Evolutionary conservation across 2,888 invertebrate genomes (phyloP), one percentile per base, ranked within the genome.

Genomic region (Cancer borealis): DNA sequence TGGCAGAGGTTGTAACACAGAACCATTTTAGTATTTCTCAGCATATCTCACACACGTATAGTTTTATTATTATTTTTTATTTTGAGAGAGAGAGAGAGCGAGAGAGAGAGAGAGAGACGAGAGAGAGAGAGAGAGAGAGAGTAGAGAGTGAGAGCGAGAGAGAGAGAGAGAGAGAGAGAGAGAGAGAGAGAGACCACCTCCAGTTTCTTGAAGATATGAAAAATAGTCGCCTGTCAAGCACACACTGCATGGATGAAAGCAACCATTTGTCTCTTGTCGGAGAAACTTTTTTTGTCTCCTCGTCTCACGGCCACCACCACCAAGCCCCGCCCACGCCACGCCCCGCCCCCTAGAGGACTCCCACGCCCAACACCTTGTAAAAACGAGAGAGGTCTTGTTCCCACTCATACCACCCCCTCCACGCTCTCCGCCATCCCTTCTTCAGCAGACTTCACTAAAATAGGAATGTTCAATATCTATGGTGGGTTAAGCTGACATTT

Each of bases 201-300:
- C 54, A 54, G 54, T 54, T 17, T 73, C 73, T 73, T 73, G 79
- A 79, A 79, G 79, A 79, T 79, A 79, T 26, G 79, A 79, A 79
- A 79, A 79, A 79, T 30, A 79, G 30, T 1, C 79, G 30, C 17
- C 73, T 26, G 79, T 79, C 79, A 79, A 79, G 79, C 79, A 2
- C 79, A 30, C 30, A 30, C 10, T 79, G 79, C 26, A 26, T 79
- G 26, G 79, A 79, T 30, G 30, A 79, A 79, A 79, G 30, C 79
- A 73, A 73, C 73, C 73, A 73, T 73, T 73, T 73, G 73, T 73
- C 73, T 73, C 79, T 26, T 79, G 79, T 79, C 79, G 30, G 79
- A 26, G 1, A 14, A 79, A 30, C 26, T 79, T 79, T 79, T 79
- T 79, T 79, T 30, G 12, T 30, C 6, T 2, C n/a, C 66, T 66